These are phyloP conservation scores for Zophobas morio DNA, from an alignment of 1,140 invertebrate genomes.

Conservation along the genomic window DNA sequence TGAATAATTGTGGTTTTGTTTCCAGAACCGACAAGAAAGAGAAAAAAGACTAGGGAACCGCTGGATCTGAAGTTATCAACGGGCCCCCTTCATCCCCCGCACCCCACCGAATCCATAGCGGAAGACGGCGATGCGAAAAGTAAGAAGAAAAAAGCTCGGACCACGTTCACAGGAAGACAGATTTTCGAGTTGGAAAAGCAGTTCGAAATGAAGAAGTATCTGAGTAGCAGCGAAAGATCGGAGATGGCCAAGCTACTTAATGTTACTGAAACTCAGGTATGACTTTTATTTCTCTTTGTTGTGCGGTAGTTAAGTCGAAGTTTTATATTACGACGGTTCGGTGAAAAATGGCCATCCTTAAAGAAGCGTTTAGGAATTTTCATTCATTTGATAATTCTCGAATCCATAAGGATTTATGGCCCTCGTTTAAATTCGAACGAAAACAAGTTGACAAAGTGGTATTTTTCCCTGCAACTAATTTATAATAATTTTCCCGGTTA, in stretches of 20 bases:
- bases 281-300: constrained; percentile 55
- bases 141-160: constrained; percentile 95
- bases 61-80: constrained; percentile 58
- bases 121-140: constrained; percentile 74
- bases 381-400: constrained; percentile 44
- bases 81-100: constrained; percentile 11
- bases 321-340: constrained; percentile 31
- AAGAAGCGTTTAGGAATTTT: constrained; percentile 27
- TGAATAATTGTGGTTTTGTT: constrained; percentile 38
- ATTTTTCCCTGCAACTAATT: constrained; percentile 32
- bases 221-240: constrained; percentile 93
- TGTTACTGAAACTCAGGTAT: constrained; percentile 96
- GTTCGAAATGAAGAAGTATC: constrained; percentile 96
- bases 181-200: constrained; percentile 97
- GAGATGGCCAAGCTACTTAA: constrained; percentile 95
- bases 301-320: constrained; percentile 45
- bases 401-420: constrained; percentile 34
- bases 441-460: constrained; percentile 40
- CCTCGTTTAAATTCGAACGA: constrained; percentile 27
- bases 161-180: constrained; percentile 95
- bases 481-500: constrained; percentile 25
- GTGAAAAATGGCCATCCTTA: constrained; percentile 30
- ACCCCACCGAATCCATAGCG: constrained; percentile 67
- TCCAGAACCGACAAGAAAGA: constrained; percentile 64
- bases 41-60: constrained; percentile 65